Evolutionary conservation across 2,113 vertebrate species (phyloP), one percentile per base, ranked within the genome.

Genomic region (Cinclus mexicanus): DNA sequence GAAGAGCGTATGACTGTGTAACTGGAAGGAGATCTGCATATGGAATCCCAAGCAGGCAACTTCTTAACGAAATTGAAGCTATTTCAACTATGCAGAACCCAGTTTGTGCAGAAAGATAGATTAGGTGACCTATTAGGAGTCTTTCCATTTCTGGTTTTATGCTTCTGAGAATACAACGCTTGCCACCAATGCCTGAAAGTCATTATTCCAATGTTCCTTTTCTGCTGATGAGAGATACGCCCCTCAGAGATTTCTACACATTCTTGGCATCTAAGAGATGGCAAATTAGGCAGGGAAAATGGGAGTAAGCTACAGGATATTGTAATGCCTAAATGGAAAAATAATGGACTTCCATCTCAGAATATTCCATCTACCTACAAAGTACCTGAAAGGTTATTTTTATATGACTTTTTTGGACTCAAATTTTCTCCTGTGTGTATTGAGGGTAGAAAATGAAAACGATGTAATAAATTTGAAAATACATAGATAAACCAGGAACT

Each of bases 201-300:
- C 93, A 97, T 97, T 97, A 97, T 96, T 96, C 64, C 89, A 83
- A 35, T 89, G 83, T 77, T 92, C 91, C 91, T 90, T 89, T 93
- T 83, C 83, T 87, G 68, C 86, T 94, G 96, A 89, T 97, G 89
- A 94, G 91, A 87, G 93, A 80, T 91, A 95, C 29, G 6, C 94
- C 90, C 93, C 91, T 95, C 52, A 19, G 95, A 94, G 95, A 92
- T 90, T 95, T 83, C 75, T 96, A 3, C 71, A 74, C 5, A 2
- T 91, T 95, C 88, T 80, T 95, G 83, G 93, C 68, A 78, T 95
- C 88, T 71, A 94, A 92, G 68, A 95, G 83, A 90, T 95, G 90
- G 93, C 93, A 94, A 96, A 97, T 96, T 96, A 96, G 93, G 83
- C 64, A 94, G 95, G 92, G 92, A 90, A 88, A 97, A 95, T 83